phyloP scores from a whole-genome alignment of 2,113 vertebrate species.

The Panthera tigris region DNA sequence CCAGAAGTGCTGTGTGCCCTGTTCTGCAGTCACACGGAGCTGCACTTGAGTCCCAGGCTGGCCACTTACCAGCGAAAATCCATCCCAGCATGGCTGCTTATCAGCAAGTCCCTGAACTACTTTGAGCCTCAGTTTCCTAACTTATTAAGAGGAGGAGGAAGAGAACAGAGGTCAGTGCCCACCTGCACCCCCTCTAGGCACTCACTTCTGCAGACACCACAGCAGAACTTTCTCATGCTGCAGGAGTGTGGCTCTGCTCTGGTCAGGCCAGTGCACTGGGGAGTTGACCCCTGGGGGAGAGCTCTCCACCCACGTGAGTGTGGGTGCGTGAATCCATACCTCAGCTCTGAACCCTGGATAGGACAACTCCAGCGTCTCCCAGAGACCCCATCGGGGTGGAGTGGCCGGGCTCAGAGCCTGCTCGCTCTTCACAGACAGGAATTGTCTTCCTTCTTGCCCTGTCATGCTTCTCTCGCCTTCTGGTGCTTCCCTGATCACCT shows the following conservation, averaged over 20 bases:
- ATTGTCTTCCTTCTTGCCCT: background rate
- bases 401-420: background rate
- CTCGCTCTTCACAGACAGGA: rapidly evolving
- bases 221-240: rapidly evolving
- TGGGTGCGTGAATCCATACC: background rate
- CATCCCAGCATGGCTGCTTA: background rate
- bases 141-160: background rate
- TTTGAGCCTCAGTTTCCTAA: background rate
- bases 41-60: background rate
- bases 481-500: no score
- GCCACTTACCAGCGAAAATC: background rate
- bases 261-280: rapidly evolving
- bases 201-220: background rate
- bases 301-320: background rate
- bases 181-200: background rate
- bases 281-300: background rate
- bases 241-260: background rate
- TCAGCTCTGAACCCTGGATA: background rate
- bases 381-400: background rate
- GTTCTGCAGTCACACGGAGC: background rate
- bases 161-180: background rate
- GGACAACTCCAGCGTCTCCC: background rate
- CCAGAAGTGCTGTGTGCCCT: background rate
- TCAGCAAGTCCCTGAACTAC: background rate
- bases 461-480: background rate